These are phyloP conservation scores for Carassius carassius DNA, from an alignment of 2,113 vertebrate genomes.

Conservation along the genomic window DNA sequence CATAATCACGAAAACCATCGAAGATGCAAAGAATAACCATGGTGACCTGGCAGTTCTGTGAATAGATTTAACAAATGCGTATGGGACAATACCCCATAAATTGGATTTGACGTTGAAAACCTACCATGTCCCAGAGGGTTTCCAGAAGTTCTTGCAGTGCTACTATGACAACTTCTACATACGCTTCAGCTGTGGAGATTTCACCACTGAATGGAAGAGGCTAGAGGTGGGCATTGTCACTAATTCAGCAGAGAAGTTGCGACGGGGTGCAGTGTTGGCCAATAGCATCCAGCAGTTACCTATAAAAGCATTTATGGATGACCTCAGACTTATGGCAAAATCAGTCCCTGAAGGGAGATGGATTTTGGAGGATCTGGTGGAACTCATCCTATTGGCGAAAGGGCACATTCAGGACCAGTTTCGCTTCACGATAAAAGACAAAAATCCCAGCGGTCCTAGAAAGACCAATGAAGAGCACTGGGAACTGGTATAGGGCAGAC, in stretches of 20 bases:
- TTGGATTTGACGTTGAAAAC: neutral
- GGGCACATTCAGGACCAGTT: neutral
- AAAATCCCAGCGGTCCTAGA: neutral
- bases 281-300: slow-evolving; percentile 24
- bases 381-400: neutral
- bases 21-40: neutral
- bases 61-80: neutral
- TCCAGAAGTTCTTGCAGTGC: neutral
- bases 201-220: slow-evolving; percentile 12
- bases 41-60: slow-evolving; percentile 38
- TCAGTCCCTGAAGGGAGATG: slow-evolving; percentile 24
- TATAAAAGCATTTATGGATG: slow-evolving; percentile 34
- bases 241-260: slow-evolving; percentile 17
- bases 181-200: slow-evolving; percentile 13
- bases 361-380: slow-evolving; percentile 26
- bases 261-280: neutral
- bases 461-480: too few species aligned
- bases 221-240: neutral
- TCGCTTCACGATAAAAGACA: slow-evolving; percentile 19
- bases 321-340: neutral
- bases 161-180: slow-evolving; percentile 21
- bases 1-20: slow-evolving; percentile 4
- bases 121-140: neutral
- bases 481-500: slow-evolving; percentile 4
- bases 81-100: neutral